These are phyloP conservation scores for Bergia puertoricense DNA, from an alignment of 92 coral and sea anemone species.

Conservation along the genomic window DNA sequence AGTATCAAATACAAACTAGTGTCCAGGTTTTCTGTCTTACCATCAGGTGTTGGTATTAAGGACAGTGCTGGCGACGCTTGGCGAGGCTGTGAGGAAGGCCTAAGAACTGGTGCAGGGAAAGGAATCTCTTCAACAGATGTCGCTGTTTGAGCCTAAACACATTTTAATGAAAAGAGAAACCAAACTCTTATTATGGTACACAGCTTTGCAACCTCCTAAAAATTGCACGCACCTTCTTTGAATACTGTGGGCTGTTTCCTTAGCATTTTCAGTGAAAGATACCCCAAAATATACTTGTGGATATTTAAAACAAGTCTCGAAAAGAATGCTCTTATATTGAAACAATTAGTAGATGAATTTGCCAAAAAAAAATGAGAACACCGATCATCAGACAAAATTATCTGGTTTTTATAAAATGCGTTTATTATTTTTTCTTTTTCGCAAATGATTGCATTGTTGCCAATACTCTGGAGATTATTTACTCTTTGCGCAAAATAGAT, in stretches of 20 bases:
- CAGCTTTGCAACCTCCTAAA: not conserved
- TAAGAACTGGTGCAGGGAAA: conserved; percentile 60
- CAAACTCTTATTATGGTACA: not conserved
- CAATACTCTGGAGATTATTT: too few species aligned
- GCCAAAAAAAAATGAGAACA: not conserved
- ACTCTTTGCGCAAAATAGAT: too few species aligned
- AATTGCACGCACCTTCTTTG: too few species aligned
- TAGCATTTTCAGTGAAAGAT: too few species aligned
- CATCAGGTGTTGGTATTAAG: conserved; percentile 75
- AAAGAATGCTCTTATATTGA: not conserved
- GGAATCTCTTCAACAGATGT: conserved; percentile 56
- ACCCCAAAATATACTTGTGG: too few species aligned
- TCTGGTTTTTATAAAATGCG: too few species aligned
- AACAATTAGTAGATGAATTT: not conserved
- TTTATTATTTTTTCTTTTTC: too few species aligned
- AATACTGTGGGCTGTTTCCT: too few species aligned
- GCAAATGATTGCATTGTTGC: too few species aligned
- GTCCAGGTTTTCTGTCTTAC: conserved; percentile 26
- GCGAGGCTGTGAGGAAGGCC: conserved; percentile 60
- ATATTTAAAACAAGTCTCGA: too few species aligned
- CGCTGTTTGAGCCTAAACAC: conserved; percentile 15
- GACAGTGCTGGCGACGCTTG: conserved; percentile 50
- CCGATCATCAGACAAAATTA: too few species aligned
- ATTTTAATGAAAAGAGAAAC: not conserved
- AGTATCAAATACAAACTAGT: not conserved